Conservation (phyloP, 2,113 vertebrate genomes). For the Camelus bactrianus region DNA sequence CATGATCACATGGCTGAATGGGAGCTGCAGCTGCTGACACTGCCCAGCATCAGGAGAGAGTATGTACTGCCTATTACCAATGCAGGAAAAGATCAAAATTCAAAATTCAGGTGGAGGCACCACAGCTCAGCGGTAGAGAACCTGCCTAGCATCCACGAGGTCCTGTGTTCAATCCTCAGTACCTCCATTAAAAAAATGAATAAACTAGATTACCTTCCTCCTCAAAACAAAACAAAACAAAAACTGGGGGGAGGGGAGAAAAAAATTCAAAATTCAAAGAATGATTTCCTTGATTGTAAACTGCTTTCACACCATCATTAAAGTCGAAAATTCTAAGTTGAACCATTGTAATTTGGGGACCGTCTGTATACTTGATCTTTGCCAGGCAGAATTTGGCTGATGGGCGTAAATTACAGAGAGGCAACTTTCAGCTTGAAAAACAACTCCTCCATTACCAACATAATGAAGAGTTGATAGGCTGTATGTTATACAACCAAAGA, state of each 20-base stretch:
- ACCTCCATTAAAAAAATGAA: too few species aligned
- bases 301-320: background rate
- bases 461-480: background rate
- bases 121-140: too few species aligned
- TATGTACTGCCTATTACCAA: background rate
- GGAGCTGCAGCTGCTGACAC: background rate
- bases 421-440: constrained; percentile 22
- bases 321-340: background rate
- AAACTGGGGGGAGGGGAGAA: too few species aligned
- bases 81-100: background rate
- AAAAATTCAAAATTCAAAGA: background rate
- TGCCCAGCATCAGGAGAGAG: background rate
- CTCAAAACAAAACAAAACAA: too few species aligned
- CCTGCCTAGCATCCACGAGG: too few species aligned
- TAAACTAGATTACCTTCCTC: too few species aligned
- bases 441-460: background rate
- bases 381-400: background rate
- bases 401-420: background rate
- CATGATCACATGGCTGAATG: too few species aligned
- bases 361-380: background rate
- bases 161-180: too few species aligned
- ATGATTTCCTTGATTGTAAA: background rate
- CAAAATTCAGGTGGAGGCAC: background rate
- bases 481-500: background rate
- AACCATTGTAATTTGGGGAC: background rate